Evolutionary conservation across 1,140 invertebrate species (phyloP), one percentile per base, ranked within the genome.

Genomic region (Dendroctonus ponderosae): DNA sequence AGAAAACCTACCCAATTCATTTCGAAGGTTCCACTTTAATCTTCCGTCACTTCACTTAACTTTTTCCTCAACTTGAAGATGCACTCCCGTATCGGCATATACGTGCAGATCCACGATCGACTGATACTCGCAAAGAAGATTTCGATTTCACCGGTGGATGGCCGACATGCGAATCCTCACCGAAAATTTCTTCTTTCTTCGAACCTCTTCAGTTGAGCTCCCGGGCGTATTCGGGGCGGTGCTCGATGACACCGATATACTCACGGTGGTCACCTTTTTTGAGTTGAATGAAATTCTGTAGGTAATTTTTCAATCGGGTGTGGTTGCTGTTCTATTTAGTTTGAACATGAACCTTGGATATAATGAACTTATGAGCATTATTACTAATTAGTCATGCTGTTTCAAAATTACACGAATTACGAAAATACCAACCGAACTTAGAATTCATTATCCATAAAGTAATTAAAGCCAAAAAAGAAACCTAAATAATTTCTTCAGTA

Each of bases 181-280:
- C 50, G 9, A 26, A 52, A 52, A 52, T 52, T 52, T 52, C 50
- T 52, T 52, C 50, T 52, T 52, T 26, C 26, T 26, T 26, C 26
- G 26, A 26, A 26, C 3, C 26, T 52, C 50, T 52, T 52, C 50
- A 26, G 37, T 52, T 52, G 50, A 6, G 50, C 37, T 14, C 37
- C 15, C 12, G 50, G 50, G 50, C 50, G 50, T 52, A 52, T 6
- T 9, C 50, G 50, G 37, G 50, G 50, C 50, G 50, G 50, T 26
- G 50, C 50, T 9, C 26, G 50, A 52, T 52, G 50, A 52, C 50
- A n/a, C 50, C 50, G 50, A 52, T 52, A 52, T n/a, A 6, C 9
- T 26, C 50, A 51, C 26, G 8, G 9, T 14, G 37, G 9, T 52
- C 9, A 52, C 37, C 6, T 52, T 14, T 52, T 52, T 52, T 52